Evolutionary conservation across 2,113 vertebrate species (phyloP), one percentile per base, ranked within the genome.

Genomic region (Channa maculata): DNA sequence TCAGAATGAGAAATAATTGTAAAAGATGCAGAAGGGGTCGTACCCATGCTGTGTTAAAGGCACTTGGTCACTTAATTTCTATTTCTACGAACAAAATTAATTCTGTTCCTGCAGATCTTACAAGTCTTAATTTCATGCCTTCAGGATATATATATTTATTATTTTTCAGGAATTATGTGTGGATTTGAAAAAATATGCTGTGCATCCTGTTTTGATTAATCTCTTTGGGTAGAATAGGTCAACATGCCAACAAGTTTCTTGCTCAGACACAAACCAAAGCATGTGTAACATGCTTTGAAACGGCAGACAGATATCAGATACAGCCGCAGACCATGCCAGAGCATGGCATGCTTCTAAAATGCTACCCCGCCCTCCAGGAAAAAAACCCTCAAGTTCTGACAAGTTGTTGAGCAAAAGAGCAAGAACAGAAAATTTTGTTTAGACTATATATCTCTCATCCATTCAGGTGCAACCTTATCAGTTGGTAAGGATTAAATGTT

Each of bases 341-440:
- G 82, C 58, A 38, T n/a, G 51, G 69, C 81, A 46, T 76, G 75
- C 53, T 71, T 36, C 55, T 50, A 50, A 79, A 80, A 75, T 75
- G 74, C 84, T 5, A 45, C 83, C 83, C 72, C 77, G 3, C 86
- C 86, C 58, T 80, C 6, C 45, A 59, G 5, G 86, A 65, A 71
- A 65, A 71, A 73, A 50, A 39, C 5, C 5, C 69, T 86, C 92
- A 82, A 81, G 92, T 88, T 86, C 55, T 34, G 74, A 90, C 89
- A 89, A 77, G 92, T 83, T 51, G 34, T 50, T 37, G 38, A 57
- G 67, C 48, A 37, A 52, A 70, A 69, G 7, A 46, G 54, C 66
- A 43, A 68, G 65, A 45, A 50, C 33, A 49, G 62, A 61, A 64
- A 66, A 75, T 61, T 52, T 52, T 73, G 69, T 85, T 78, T 41